Evolutionary conservation across 2,113 vertebrate species (phyloP), one percentile per base, ranked within the genome.

Genomic region (Nothocercus nigrocapillus): DNA sequence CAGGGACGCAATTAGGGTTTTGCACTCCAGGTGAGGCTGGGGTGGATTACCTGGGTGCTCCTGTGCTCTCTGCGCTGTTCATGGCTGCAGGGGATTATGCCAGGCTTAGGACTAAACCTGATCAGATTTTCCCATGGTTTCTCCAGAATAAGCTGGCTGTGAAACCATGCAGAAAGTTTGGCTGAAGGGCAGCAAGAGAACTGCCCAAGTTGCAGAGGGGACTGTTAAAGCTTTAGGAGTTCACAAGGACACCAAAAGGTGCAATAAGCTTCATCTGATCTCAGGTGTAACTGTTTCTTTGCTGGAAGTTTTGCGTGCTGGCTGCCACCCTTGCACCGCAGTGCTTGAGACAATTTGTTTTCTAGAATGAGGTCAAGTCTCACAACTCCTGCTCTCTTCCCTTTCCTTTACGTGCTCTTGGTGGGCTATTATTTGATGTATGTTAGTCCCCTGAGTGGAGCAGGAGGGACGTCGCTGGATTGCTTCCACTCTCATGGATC

Each of bases 221-320:
- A 40, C 3, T 89, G 6, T 34, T 18, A 10, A 27, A 85, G 45
- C 40, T 75, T 49, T 4, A 0, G 12, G 42, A 1, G 61, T 58
- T 81, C 59, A 8, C 0, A 38, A 17, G 34, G 0, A 0, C 15
- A n/a, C 6, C 49, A 59, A 51, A 54, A 5, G 5, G 28, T 2
- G 0, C 16, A 15, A 4, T 1, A 5, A 5, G 30, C 38, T 78
- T 53, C 73, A 34, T 56, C 34, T 72, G 56, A 47, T 38, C 73
- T 56, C 18, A 63, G 13, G 42, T 42, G 27, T 22, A 68, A 56
- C 25, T 68, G 13, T 53, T 61, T 53, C 40, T 58, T 44, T 47
- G 53, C 1, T 1, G 18, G 19, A 90, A 51, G 21, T 47, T 77
- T 24, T 42, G 42, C 42, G 6, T 9, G 13, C 59, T 45, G 82